These are phyloP conservation scores for Pelochelys cantorii DNA, from an alignment of 2,797 vertebrate species.

Conservation along the genomic window DNA sequence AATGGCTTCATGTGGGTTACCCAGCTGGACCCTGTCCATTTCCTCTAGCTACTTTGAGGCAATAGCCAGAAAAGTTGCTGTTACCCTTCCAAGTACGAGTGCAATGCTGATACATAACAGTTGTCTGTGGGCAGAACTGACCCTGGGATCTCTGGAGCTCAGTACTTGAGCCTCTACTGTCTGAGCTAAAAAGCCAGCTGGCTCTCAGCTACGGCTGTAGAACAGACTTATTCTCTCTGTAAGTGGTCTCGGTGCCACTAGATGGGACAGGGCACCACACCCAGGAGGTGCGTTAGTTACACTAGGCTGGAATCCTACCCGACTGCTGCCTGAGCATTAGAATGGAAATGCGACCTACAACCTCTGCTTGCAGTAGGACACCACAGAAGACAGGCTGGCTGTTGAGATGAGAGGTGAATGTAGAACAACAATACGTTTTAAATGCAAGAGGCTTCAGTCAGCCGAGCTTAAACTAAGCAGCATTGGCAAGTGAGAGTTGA, in stretches of 20 bases:
- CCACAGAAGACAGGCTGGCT: neutral
- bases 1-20: neutral
- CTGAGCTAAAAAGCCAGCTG: no score
- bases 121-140: no score
- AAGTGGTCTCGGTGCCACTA: no score
- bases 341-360: neutral
- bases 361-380: neutral
- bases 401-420: slow-evolving; percentile 23
- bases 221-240: no score
- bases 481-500: neutral
- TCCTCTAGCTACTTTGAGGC: neutral
- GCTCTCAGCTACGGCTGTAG: no score
- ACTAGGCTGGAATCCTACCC: neutral
- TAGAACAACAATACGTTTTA: neutral
- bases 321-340: neutral
- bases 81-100: neutral
- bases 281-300: no score
- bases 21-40: neutral
- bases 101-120: no score
- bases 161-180: no score
- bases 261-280: no score
- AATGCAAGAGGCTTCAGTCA: neutral
- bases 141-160: no score
- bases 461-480: neutral
- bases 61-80: neutral